Evolutionary conservation across 2,888 invertebrate species (phyloP), one percentile per base, ranked within the genome.

Genomic region (Cheiracanthium punctorium): DNA sequence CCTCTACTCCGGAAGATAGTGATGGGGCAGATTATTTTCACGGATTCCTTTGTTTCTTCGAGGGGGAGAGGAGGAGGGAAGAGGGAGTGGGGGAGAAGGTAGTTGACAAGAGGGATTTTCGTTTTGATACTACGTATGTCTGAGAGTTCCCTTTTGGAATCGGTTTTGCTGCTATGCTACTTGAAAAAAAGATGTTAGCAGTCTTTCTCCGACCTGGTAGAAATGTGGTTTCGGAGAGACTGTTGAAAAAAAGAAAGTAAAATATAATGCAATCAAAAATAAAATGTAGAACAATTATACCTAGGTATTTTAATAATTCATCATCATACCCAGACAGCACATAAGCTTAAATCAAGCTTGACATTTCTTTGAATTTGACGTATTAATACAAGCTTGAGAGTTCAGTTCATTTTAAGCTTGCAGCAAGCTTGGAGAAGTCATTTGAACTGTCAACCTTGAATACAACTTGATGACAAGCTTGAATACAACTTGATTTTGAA

Each of bases 1-100:
- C 77, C 10, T 1, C 43, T 69, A 67, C 43, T 74, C 74, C 74
- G 74, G 64, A 74, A 64, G 74, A 74, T 69, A 29, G 69, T 77
- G 65, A 33, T 67, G 29, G 69, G 29, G 8, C 67, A 48, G 48
- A 69, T 77, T 77, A 48, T 52, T 71, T 58, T 24, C 58, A 58
- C 24, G 1, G 20, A 24, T n/a, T 58, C 77, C 69, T 69, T 77
- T 77, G 77, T 77, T 77, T 77, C 69, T n/a, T 58, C 24, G 24
- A 1, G 24, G 12, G 24, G 58, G 24, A 58, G 58, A 4, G 1
- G 24, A 24, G 24, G 58, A 58, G 24, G 58, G 24, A 58, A 58
- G 58, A 58, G 58, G 58, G 58, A 20, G 58, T 58, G n/a, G 58
- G n/a, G n/a, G 24, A 58, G 58, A 58, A 24, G 58, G 58, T n/a